Evolutionary conservation across 2,113 vertebrate genomes (phyloP), one percentile per base, ranked within the genome.

Genomic region (Nothobranchius kuhntae): DNA sequence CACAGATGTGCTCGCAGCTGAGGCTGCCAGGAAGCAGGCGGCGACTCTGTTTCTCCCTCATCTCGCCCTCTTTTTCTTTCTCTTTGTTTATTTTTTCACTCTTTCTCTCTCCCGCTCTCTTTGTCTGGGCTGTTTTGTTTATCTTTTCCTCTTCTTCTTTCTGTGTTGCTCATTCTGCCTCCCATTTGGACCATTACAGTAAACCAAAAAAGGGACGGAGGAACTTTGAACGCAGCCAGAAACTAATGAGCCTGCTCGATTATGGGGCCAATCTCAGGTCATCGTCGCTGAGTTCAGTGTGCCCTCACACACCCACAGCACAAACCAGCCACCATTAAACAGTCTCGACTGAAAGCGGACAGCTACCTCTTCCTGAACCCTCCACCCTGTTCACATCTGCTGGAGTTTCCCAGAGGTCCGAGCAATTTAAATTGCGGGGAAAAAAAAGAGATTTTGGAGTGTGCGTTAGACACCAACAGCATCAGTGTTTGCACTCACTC

Each of bases 1-100:
- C 87, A 86, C 93, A 94, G 93, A 94, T 93, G 92, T 92, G 86
- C 86, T 76, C 17, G 76, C 92, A 94, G 92, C 92, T 92, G 91
- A 93, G 84, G 85, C 76, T 68, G 89, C 89, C 91, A 93, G 92
- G 91, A 94, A 94, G 90, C 91, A 91, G 89, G 85, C 91, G 78
- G 88, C 75, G 62, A 84, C 86, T 84, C 73, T 70, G 78, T 72
- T 80, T 77, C 83, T 80, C 86, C 74, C 86, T 88, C 82, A 69
- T 84, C 75, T 85, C 54, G 44, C 81, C 74, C 67, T 72, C 72
- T 71, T 65, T 75, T 80, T 85, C 76, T 74, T 79, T 68, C 38
- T 77, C 51, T 82, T 82, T 77, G 26, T 71, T 79, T 71, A 13
- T 71, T 54, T 77, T 78, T 76, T 65, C 54, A 13, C 59, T 79